Evolutionary conservation across 2,797 vertebrate genomes (phyloP), one percentile per base, ranked within the genome.

Genomic region (Sebastes baramenuke): DNA sequence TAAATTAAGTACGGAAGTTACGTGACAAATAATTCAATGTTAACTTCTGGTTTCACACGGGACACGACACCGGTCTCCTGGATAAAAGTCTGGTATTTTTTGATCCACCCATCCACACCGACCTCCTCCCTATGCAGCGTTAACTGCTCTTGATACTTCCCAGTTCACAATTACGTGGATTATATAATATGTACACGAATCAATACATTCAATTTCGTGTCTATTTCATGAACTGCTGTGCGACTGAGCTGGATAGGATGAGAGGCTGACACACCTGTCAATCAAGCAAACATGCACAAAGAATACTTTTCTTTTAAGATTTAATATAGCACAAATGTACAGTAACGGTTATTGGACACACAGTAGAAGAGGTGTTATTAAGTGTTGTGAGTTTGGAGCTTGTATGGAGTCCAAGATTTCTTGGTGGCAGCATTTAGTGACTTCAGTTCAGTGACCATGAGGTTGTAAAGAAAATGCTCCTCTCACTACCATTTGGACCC

Each of bases 331-430:
- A 54, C 46, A 49, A 49, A 54, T 54, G 49, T n/a, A 54, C 20
- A n/a, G 49, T 49, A 49, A 49, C 3, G 0, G 46, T 49, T 49
- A 49, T 8, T 49, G 46, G 46, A 49, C 46, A 49, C 46, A 20
- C 46, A 49, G 16, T 49, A 49, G 18, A 49, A 0, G 18, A 49
- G 46, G 46, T 0, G 3, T 0, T 0, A 49, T 20, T 49, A 0
- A 49, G 46, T 49, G 46, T 49, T 46, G 42, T 0, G 42, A 46
- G 42, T 46, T 49, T 49, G 46, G 46, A 0, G 18, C 46, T 8
- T 55, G 54, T 55, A 24, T 13, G 54, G 54, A 55, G 22, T 55
- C 54, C 11, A n/a, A 55, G 54, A 13, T 0, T 55, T 55, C 0
- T 55, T 55, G 11, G 54, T 55, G 0, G 22, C 54, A 24, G 5